Base-by-base conservation (phyloP, 2,113 vertebrate genomes). In the Steatornis caripensis region DNA sequence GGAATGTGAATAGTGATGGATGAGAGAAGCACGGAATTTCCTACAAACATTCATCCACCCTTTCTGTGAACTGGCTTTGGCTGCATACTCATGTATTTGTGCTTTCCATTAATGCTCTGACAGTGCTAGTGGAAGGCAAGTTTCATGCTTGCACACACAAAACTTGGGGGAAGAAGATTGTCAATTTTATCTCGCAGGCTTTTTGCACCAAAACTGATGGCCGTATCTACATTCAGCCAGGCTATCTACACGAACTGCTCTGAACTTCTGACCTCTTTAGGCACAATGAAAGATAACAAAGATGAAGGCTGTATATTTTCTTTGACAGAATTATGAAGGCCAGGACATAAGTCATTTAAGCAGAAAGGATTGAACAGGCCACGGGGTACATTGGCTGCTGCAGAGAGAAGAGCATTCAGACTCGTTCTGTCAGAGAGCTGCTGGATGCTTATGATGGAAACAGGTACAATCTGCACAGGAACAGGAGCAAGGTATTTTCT, bases 201-300 rank as follows among this genome's bases (percentile, higher is more conserved):
- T 96, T 95, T 95, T 95, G 81, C 89, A 79, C 91, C 89, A 91
- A 72, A 96, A 86, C 90, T 89, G 92, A 95, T 94, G 96, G 90
- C 69, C 77, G 8, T 65, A 96, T 97, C 97, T 97, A 95, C 95
- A 94, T 94, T 95, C 90, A 92, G 89, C 57, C 80, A 82, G 90
- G 88, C 95, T 92, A 92, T 94, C 95, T 93, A 53, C 49, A 80
- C 26, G 1, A 95, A 85, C 91, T 91, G 96, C 89, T 90, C 89
- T 96, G 94, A 97, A 97, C 96, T 97, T 94, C 92, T 95, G 96
- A 95, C 97, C 97, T 96, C 86, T 95, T 97, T 97, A 96, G 96
- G 95, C 94, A 97, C 92, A 92, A 95, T 95, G 96, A 97, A 96
- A 97, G 96, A 96, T 92, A 97, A 95, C 92, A 95, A 95, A 97